Percentiles rank a stretch among this genome's conserved stretches.
Evolutionary conservation across 2,113 vertebrate species (phyloP).

Genomic region (human): GRCh38 chr17:47118001-47118500

Average conservation of each 20-base stretch:
- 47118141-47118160: constrained; percentile 57
- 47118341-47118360: constrained; percentile 64
- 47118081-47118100: constrained; percentile 81
- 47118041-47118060: constrained; percentile 77
- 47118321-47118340: constrained; percentile 54
- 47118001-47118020: constrained; percentile 82
- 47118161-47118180: constrained; percentile 67
- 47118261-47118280: constrained; percentile 76
- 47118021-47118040: constrained; percentile 80
- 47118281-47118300: constrained; percentile 64
- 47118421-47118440: constrained; percentile 12
- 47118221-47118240: constrained; percentile 66
- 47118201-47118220: constrained; percentile 67
- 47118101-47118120: constrained; percentile 70
- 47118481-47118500: neutral
- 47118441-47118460: neutral
- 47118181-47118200: constrained; percentile 64
- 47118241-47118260: constrained; percentile 73
- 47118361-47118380: constrained; percentile 26
- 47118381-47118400: constrained; percentile 61
- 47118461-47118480: constrained; percentile 32
- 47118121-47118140: constrained; percentile 74
- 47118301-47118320: constrained; percentile 58
- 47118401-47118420: constrained; percentile 48
- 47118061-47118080: constrained; percentile 84